Conservation (phyloP, 1,140 invertebrate genomes). For the Andricus grossulariae region DNA sequence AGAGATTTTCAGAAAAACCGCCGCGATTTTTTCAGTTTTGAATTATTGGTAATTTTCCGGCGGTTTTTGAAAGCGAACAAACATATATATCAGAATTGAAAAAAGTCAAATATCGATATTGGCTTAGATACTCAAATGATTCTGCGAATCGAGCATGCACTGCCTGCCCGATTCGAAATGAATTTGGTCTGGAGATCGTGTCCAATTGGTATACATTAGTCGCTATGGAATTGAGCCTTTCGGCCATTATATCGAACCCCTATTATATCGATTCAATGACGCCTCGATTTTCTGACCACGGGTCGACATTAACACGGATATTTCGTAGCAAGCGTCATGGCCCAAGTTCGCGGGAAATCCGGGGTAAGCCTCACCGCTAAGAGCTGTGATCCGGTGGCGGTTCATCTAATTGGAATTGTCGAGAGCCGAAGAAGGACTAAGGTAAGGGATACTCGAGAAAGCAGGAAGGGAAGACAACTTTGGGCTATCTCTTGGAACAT, state of each 20-base stretch:
- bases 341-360: conserved; percentile 49
- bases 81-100: too few species aligned
- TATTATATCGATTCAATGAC: background rate
- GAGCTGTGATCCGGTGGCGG: conserved; percentile 69
- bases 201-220: background rate
- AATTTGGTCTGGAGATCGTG: background rate
- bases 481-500: conserved; percentile 72
- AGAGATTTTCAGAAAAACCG: too few species aligned
- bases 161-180: too few species aligned
- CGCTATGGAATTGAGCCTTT: background rate
- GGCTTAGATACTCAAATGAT: too few species aligned
- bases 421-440: conserved; percentile 54
- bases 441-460: conserved; percentile 40
- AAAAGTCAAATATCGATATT: too few species aligned
- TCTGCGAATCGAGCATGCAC: too few species aligned
- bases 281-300: conserved; percentile 42
- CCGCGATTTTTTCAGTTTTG: too few species aligned
- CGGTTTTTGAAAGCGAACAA: too few species aligned
- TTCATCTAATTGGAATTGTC: conserved; percentile 76
- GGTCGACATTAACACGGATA: conserved; percentile 60
- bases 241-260: background rate
- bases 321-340: conserved; percentile 48
- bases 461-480: conserved; percentile 66
- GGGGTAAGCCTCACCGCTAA: conserved; percentile 65
- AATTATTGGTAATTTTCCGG: too few species aligned